Conservation (phyloP, 2,113 vertebrate genomes). For the Laterallus jamaicensis region DNA sequence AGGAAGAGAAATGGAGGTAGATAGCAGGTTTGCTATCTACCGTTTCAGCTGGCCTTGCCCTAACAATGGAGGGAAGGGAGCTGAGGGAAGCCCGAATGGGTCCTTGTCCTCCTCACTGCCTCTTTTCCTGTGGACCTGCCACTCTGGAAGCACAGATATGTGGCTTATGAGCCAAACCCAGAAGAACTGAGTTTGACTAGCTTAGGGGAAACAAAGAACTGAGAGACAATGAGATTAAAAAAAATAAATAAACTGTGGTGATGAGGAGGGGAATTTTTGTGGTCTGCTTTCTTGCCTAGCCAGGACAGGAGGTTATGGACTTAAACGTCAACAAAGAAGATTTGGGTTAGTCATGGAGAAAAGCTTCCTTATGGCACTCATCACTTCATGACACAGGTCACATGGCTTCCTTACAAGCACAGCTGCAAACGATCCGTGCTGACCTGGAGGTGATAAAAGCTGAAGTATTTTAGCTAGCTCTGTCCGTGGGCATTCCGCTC, state of each 20-base stretch:
- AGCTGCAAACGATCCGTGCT: slow-evolving; percentile 41
- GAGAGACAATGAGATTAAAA: background rate
- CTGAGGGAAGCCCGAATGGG: background rate
- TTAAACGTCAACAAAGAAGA: background rate
- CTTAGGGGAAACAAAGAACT: background rate
- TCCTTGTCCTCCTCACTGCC: background rate
- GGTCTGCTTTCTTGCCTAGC: background rate
- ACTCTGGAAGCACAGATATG: background rate
- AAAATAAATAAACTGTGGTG: background rate
- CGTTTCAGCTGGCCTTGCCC: background rate
- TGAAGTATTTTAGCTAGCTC: background rate
- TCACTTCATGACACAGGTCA: background rate
- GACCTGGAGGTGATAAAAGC: background rate
- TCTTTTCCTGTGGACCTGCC: background rate
- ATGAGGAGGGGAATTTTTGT: background rate
- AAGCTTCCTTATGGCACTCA: background rate
- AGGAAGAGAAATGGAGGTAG: background rate
- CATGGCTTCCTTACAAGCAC: background rate
- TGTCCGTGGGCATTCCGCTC: background rate
- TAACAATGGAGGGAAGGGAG: background rate
- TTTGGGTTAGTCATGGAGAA: background rate
- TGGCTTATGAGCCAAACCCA: background rate
- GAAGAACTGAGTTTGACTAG: background rate
- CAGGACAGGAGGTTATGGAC: background rate
- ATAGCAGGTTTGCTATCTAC: background rate